Conservation (phyloP, 2,113 vertebrate genomes). For the Ptilonorhynchus violaceus region DNA sequence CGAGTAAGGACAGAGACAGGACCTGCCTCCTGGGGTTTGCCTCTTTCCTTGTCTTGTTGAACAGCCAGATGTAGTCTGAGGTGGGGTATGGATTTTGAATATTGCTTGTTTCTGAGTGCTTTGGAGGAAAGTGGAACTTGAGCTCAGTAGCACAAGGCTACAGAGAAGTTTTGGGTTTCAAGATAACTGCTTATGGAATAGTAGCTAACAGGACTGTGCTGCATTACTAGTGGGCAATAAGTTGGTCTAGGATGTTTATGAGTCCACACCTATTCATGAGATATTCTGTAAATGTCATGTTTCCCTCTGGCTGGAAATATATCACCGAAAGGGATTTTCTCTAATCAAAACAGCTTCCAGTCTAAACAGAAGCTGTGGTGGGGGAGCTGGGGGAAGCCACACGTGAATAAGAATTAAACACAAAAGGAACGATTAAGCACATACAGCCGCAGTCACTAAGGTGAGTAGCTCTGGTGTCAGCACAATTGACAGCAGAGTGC, state of each 20-base stretch:
- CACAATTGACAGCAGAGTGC: neutral
- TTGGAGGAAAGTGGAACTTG: neutral
- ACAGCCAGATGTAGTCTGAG: too few species aligned
- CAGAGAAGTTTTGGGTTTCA: neutral
- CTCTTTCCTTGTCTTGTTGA: too few species aligned
- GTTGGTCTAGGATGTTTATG: neutral
- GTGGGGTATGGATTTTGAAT: neutral
- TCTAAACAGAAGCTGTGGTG: neutral
- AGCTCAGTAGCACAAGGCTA: neutral
- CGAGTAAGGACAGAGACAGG: too few species aligned
- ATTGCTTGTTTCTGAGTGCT: neutral
- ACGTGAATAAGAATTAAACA: neutral
- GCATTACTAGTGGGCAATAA: neutral
- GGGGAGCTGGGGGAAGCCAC: fast-evolving
- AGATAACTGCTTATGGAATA: neutral
- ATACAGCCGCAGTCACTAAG: neutral
- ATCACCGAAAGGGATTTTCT: neutral
- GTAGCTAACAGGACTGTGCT: fast-evolving
- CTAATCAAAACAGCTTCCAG: neutral
- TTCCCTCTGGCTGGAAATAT: neutral
- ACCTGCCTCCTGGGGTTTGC: too few species aligned
- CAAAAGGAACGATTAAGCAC: neutral
- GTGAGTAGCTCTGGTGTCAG: neutral
- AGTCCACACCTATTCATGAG: neutral
- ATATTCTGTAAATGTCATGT: neutral